Evolutionary conservation across 2,113 vertebrate genomes (phyloP), one percentile per base, ranked within the genome.

Genomic region (Holacanthus passer): DNA sequence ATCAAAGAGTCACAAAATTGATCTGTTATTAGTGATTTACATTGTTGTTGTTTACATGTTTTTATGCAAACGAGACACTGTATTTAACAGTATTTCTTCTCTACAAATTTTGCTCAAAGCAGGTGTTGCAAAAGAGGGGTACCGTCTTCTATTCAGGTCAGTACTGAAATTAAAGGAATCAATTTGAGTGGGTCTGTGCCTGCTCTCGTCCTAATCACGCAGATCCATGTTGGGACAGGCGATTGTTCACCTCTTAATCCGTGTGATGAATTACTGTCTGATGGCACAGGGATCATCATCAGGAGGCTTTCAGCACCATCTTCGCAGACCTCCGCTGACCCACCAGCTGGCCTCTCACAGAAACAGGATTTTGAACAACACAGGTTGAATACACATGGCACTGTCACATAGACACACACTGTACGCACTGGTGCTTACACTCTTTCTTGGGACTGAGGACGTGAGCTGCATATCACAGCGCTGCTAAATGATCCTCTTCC

Each of bases 171-270:
- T 0, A 60, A 69, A 80, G 65, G 62, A 71, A 84, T 78, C 60
- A 66, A 0, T 64, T 10, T 50, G 83, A 86, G 85, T 67, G 60
- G n/a, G 17, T 43, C 68, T 55, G 70, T 74, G 59, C 35, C 4
- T 43, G 77, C 66, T 58, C 67, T 66, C 2, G 11, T 53, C 59
- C 79, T 78, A 71, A 81, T 87, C 82, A 41, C 68, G 17, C 22
- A 64, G 52, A 73, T 75, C 79, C 62, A 24, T 37, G 68, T 67
- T 70, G 65, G 55, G 72, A 83, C 64, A 50, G 84, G 32, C 27
- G 31, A 69, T 59, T 71, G 81, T 74, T 77, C 81, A 78, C 73
- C 70, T 71, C 53, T 84, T 80, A 80, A 91, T 85, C 82, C 76
- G 7, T 14, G 24, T 78, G 77, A 87, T 66, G 77, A 84, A 83